These are phyloP conservation scores for Cladopsammia gracilis DNA, from an alignment of 64 coral and sea anemone genomes.

Conservation along the genomic window DNA sequence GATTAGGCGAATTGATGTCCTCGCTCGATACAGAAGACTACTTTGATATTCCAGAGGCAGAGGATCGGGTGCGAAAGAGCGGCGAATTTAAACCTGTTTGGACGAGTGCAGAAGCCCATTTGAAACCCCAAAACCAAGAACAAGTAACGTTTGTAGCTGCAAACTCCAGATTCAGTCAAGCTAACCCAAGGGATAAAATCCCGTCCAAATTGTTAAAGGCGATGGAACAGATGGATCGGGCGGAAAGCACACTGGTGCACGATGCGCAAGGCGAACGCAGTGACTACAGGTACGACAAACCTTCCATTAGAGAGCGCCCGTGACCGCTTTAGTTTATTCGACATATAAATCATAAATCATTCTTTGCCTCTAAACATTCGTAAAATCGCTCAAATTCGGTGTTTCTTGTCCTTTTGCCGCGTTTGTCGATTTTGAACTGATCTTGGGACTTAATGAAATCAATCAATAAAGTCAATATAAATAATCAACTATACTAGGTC, in stretches of 20 bases:
- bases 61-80: neutral
- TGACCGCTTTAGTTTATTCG: no score
- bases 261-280: neutral
- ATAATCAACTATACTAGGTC: no score
- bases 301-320: no score
- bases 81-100: neutral
- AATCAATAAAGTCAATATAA: no score
- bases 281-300: no score
- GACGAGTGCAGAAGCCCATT: constrained; percentile 20
- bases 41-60: constrained; percentile 2
- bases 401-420: no score
- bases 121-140: neutral
- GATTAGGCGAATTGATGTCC: neutral
- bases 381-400: no score
- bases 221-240: neutral
- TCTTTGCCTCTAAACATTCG: no score
- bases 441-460: no score
- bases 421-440: no score
- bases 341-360: no score
- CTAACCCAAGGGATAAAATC: neutral
- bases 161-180: neutral
- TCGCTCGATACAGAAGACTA: neutral
- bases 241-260: no score
- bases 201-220: neutral
- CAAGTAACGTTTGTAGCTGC: neutral